Percentiles rank a stretch among this genome's conserved stretches.
Conservation (phyloP, 1,140 invertebrate genomes). For the Neodiprion fabricii region DNA sequence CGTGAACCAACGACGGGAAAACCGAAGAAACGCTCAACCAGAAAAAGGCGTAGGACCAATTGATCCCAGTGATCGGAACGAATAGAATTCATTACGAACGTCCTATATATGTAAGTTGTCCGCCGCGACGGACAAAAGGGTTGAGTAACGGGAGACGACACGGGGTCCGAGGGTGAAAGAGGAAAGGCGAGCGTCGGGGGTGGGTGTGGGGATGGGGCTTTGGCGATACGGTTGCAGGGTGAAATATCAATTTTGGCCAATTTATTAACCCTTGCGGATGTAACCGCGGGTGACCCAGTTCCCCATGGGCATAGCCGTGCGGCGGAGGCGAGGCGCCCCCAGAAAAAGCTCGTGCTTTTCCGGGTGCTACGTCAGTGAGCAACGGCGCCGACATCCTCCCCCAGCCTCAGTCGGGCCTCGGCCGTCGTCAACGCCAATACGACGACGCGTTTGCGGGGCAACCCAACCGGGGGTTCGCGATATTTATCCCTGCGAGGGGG, state of each 20-base stretch:
- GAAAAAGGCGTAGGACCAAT: too few species aligned
- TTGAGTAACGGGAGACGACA: too few species aligned
- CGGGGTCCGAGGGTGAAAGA: too few species aligned
- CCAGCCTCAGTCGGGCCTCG: constrained; percentile 57
- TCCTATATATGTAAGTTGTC: too few species aligned
- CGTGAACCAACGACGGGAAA: too few species aligned
- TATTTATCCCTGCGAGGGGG: background rate
- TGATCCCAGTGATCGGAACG: too few species aligned
- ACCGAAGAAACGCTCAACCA: too few species aligned
- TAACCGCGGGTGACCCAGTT: constrained; percentile 8
- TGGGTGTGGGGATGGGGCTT: background rate
- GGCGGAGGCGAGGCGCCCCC: constrained; percentile 26
- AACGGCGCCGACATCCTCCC: constrained; percentile 41
- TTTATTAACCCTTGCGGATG: constrained; percentile 15
- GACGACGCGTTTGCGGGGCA: constrained; percentile 40
- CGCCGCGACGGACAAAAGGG: too few species aligned
- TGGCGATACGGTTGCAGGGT: background rate
- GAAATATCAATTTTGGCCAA: constrained; percentile 10
- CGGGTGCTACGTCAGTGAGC: constrained; percentile 58
- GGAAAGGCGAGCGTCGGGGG: background rate
- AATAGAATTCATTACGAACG: too few species aligned
- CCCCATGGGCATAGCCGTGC: constrained; percentile 5
- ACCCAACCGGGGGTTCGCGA: too few species aligned
- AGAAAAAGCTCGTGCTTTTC: constrained; percentile 51
- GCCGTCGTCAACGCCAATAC: constrained; percentile 59